phyloP scores from a whole-genome alignment of 2,113 vertebrate genomes.

The Ceyx margarethae region DNA sequence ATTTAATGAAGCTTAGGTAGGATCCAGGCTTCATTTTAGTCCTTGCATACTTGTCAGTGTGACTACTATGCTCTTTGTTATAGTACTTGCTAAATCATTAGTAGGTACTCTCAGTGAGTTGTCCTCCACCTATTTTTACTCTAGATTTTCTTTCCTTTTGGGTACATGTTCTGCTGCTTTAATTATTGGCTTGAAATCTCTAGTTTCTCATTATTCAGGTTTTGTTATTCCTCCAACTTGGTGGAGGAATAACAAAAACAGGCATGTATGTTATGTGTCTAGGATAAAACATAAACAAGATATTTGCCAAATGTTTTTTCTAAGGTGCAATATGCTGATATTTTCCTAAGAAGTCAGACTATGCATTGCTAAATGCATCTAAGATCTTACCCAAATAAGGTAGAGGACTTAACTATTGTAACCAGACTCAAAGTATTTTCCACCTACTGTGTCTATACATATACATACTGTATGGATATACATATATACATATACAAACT shows the following conservation, averaged over 20 bases:
- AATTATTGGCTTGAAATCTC: background rate
- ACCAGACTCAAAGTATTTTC: background rate
- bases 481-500: too few species aligned
- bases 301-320: background rate
- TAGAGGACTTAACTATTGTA: background rate
- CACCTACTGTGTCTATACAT: background rate
- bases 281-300: background rate
- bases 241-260: background rate
- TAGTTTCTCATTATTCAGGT: background rate
- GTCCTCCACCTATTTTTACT: background rate
- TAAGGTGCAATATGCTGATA: background rate
- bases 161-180: background rate
- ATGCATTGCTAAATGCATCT: background rate
- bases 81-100: background rate
- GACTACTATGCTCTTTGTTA: background rate
- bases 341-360: background rate
- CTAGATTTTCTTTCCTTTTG: background rate
- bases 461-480: too few species aligned
- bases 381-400: background rate
- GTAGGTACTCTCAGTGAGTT: background rate
- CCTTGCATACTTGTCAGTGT: background rate
- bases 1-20: background rate
- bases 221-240: background rate
- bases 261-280: background rate
- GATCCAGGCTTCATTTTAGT: background rate